Percentiles rank a stretch among this genome's conserved stretches.
Conservation (phyloP, 2,888 invertebrate species). For the Chrysomela aeneicollis region DNA sequence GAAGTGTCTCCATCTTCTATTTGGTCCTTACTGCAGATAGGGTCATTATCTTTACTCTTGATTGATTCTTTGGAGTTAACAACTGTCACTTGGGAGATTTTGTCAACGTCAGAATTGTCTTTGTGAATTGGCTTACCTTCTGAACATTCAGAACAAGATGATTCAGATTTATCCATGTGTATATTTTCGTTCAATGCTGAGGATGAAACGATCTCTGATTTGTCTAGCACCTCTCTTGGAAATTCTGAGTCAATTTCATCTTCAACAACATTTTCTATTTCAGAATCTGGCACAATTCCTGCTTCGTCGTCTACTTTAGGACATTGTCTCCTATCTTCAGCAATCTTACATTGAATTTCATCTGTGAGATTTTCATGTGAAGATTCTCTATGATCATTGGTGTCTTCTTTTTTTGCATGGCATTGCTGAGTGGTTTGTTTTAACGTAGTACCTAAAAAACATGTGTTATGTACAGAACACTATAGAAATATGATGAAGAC, state of each 20-base stretch:
- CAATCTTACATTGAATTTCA: no score
- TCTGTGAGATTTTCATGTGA: no score
- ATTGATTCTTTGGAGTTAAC: no score
- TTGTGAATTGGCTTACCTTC: background rate
- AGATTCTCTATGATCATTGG: no score
- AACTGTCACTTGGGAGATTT: background rate
- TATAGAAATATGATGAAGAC: background rate
- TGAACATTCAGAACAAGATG: background rate
- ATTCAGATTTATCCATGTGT: background rate
- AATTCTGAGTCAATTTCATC: background rate
- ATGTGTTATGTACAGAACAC: no score
- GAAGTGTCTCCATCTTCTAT: no score
- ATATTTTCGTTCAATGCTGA: background rate
- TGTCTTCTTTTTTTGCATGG: no score
- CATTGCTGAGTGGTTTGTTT: no score
- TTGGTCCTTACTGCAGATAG: no score
- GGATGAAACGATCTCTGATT: background rate
- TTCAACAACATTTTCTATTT: background rate
- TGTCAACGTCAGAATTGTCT: background rate
- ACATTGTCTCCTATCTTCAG: background rate
- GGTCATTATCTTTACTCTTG: no score
- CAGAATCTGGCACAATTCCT: background rate
- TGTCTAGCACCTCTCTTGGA: no score
- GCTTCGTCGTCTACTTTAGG: background rate
- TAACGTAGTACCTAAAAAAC: no score